Conservation (phyloP, 2,113 vertebrate genomes). For the Larimichthys polyactis region DNA sequence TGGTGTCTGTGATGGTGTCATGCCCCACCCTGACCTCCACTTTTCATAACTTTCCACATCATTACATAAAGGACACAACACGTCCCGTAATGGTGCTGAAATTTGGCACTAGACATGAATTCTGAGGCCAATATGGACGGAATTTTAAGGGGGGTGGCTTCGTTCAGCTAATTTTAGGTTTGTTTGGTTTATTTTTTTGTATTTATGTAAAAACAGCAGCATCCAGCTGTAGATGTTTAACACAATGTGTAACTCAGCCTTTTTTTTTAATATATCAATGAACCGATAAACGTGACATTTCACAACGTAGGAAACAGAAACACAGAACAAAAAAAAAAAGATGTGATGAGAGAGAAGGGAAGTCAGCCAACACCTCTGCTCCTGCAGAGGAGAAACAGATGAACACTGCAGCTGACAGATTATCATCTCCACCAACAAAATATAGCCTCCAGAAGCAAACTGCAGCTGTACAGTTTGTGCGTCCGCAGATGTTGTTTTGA, state of each 20-base stretch:
- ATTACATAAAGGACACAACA: not conserved
- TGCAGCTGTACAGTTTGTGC: not conserved
- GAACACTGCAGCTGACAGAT: constrained; percentile 35
- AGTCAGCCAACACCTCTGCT: not conserved
- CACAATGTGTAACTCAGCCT: not conserved
- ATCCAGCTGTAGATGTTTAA: too few species aligned
- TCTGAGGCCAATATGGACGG: too few species aligned
- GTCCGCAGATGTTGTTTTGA: constrained; percentile 10
- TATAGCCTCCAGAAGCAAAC: not conserved
- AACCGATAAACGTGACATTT: not conserved
- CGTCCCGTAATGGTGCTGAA: not conserved
- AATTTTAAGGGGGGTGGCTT: too few species aligned
- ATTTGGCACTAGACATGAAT: not conserved
- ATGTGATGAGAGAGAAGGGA: not conserved
- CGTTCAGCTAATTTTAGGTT: too few species aligned
- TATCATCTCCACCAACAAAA: constrained; percentile 8
- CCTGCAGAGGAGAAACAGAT: constrained; percentile 24
- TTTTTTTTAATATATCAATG: not conserved
- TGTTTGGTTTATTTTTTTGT: too few species aligned
- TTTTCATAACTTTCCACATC: not conserved
- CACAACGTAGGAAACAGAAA: not conserved
- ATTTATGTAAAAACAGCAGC: too few species aligned
- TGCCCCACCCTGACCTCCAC: too few species aligned
- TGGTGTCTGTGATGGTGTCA: too few species aligned
- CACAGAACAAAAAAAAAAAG: not conserved